phyloP scores from a whole-genome alignment of 2,113 vertebrate genomes.

The Alexandromys fortis region DNA sequence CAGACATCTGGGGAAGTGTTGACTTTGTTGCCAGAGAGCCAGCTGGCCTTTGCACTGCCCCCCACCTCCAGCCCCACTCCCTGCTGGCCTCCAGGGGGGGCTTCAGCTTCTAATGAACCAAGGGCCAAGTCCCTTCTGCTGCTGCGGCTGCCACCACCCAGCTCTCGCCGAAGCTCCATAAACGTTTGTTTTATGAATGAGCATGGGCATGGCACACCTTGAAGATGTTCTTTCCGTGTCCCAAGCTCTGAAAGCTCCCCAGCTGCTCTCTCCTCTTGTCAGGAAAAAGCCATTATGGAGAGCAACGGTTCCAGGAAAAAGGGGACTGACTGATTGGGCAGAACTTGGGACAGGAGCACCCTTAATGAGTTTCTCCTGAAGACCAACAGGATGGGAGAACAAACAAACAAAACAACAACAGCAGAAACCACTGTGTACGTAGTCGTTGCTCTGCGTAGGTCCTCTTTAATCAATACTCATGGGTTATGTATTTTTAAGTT shows the following conservation, averaged over 20 bases:
- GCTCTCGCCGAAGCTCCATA: neutral
- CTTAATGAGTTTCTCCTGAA: neutral
- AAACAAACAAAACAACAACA: neutral
- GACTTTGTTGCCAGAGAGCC: slow-evolving; percentile 71
- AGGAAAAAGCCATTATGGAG: no score
- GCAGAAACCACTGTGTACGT: accelerated
- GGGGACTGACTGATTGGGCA: no score
- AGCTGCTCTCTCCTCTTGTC: neutral
- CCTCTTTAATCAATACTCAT: no score
- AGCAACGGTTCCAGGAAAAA: neutral
- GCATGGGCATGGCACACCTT: neutral
- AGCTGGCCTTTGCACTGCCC: slow-evolving; percentile 62
- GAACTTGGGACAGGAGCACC: neutral
- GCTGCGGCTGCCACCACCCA: neutral
- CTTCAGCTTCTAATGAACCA: slow-evolving; percentile 57
- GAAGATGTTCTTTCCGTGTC: neutral
- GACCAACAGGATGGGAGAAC: neutral
- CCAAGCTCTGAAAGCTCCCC: neutral
- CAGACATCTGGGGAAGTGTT: slow-evolving; percentile 79
- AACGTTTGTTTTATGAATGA: slow-evolving; percentile 68
- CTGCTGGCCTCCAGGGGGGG: slow-evolving; percentile 46
- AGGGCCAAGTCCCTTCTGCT: neutral
- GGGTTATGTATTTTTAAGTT: neutral
- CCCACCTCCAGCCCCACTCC: neutral
- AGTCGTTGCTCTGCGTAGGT: neutral